Evolutionary conservation across 1,140 invertebrate species (phyloP), one percentile per base, ranked within the genome.

Genomic region (Halictus rubicundus): DNA sequence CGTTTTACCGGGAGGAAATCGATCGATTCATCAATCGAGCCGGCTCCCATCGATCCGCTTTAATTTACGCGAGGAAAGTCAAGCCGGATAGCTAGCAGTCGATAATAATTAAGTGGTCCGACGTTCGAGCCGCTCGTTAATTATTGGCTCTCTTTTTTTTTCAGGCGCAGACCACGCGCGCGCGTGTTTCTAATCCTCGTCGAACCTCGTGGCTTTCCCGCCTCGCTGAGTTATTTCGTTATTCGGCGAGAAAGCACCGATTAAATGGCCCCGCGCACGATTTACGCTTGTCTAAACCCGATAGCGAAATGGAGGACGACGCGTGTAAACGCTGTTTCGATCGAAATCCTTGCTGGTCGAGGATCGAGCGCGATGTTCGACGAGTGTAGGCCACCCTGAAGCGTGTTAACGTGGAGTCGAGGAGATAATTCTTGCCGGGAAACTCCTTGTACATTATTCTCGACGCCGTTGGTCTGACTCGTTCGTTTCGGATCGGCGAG

Each of bases 261-360:
- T 66, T 27, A 23, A 66, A 66, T 23, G 16, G 16, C 46, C 37
- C 42, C 32, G 19, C 27, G 16, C 7, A 23, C 63, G 60, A 37
- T 74, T 74, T 64, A 52, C 42, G 42, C 21, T 52, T 23, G 10
- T 74, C 49, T n/a, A 10, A 37, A 1, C 2, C 21, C 19, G 75
- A 81, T 81, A 52, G 61, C 14, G 74, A 75, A 83, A 83, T 63
- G 61, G 46, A 80, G 23, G 64, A 46, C 49, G 60, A 42, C 19
- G 6, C 19, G 19, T 63, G 16, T 32, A 57, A 21, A 57, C 42
- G 65, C 12, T 39, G 10, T 70, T 80, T 75, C 65, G 63, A 60
- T 39, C 64, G 25, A 37, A 70, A 10, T 39, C 21, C 32, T 10
- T 4, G 37, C 49, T 21, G 6, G 49, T 16, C 42, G 19, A 19